phyloP scores from a whole-genome alignment of 2,888 invertebrate genomes.

The Thalpophila matura region DNA sequence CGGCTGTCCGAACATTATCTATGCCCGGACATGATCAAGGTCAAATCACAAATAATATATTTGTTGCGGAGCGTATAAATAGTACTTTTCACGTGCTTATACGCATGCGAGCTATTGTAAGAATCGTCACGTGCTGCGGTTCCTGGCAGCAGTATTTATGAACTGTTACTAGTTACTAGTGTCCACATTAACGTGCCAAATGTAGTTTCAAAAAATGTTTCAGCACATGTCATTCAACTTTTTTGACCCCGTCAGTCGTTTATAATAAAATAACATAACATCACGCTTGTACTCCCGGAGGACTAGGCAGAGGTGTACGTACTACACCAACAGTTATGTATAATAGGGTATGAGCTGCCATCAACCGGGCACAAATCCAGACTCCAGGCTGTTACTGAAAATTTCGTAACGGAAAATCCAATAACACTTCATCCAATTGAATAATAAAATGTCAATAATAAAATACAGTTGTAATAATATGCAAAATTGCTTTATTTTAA shows the following conservation, averaged over 20 bases:
- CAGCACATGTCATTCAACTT: not conserved
- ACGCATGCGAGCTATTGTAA: conserved; percentile 28
- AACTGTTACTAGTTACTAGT: conserved; percentile 10
- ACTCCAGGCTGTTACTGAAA: no score
- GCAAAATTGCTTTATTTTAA: conserved; percentile 47
- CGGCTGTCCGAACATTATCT: conserved; percentile 21
- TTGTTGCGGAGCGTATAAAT: conserved; percentile 9
- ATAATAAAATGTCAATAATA: no score
- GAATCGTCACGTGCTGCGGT: conserved; percentile 28
- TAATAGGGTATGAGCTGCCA: no score
- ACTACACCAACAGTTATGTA: no score
- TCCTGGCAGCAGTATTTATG: conserved; percentile 18
- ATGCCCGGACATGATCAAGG: conserved; percentile 39
- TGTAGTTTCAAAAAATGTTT: conserved; percentile 1
- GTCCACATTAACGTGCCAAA: conserved; percentile 28
- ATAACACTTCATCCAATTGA: no score
- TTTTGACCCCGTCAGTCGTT: not conserved
- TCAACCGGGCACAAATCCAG: no score
- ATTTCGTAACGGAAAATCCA: no score
- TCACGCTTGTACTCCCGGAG: no score
- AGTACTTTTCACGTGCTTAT: conserved; percentile 38
- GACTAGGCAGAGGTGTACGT: no score
- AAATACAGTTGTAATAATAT: conserved; percentile 16
- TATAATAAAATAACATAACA: no score
- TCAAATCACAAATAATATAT: conserved; percentile 34